phyloP scores from a whole-genome alignment of 1,140 invertebrate species.

The Anadara kagoshimensis region DNA sequence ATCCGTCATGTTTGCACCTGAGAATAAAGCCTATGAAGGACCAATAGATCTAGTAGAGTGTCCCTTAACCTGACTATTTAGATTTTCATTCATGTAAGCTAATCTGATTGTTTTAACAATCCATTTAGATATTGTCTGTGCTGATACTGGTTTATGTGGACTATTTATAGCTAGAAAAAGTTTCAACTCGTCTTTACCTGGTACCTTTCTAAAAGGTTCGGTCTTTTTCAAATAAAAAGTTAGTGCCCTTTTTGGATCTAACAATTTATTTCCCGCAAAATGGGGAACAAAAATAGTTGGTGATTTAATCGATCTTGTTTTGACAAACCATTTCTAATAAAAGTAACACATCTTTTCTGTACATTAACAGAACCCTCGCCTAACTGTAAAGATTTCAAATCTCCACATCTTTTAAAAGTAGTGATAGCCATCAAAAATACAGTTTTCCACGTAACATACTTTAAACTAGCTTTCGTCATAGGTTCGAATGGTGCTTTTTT shows the following conservation, averaged over 20 bases:
- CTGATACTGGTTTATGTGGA: constrained; percentile 2
- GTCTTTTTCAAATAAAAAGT: background rate
- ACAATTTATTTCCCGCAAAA: background rate
- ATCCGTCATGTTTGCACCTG: constrained; percentile 21
- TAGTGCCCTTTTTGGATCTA: constrained; percentile 1
- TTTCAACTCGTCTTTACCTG: background rate
- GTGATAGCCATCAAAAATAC: constrained; percentile 23
- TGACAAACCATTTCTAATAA: constrained; percentile 2
- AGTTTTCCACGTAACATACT: constrained; percentile 10
- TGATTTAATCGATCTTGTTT: constrained; percentile 20
- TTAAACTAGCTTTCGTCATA: background rate
- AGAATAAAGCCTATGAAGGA: constrained; percentile 24
- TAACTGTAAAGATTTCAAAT: constrained; percentile 26
- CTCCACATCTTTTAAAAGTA: constrained; percentile 31
- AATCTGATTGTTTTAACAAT: constrained; percentile 3
- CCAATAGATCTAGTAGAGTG: constrained; percentile 27
- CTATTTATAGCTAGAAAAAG: constrained; percentile 17
- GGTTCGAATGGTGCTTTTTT: background rate
- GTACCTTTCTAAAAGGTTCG: background rate
- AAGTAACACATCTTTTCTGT: constrained; percentile 20
- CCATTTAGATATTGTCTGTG: constrained; percentile 6
- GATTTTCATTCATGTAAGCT: constrained; percentile 4
- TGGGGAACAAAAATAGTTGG: background rate
- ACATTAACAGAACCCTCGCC: constrained; percentile 26
- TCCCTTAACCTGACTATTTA: constrained; percentile 9